These are phyloP conservation scores for Eutrigla gurnardus DNA, from an alignment of 2,797 vertebrate genomes.

Conservation along the genomic window DNA sequence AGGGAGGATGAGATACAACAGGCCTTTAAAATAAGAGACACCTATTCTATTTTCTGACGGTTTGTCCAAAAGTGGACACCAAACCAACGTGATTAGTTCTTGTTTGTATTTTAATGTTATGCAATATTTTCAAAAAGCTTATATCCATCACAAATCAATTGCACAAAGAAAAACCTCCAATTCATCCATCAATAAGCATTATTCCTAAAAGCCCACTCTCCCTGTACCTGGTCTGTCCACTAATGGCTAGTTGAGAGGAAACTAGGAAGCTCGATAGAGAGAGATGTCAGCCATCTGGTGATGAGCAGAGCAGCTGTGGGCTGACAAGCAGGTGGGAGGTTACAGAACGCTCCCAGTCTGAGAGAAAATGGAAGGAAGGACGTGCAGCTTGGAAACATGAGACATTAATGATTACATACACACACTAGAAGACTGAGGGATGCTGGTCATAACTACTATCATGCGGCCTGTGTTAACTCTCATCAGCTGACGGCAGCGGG, in stretches of 20 bases:
- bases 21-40: background rate
- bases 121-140: too few species aligned
- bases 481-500: slow-evolving; percentile 62
- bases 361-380: slow-evolving; percentile 18
- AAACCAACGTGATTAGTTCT: too few species aligned
- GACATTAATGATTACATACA: slow-evolving; percentile 14
- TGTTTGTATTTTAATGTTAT: too few species aligned
- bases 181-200: background rate
- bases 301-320: slow-evolving; percentile 16
- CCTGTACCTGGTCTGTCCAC: too few species aligned
- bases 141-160: too few species aligned
- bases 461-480: slow-evolving; percentile 58
- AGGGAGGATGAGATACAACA: too few species aligned
- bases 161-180: background rate
- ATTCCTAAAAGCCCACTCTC: background rate
- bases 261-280: slow-evolving; percentile 23
- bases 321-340: slow-evolving; percentile 30
- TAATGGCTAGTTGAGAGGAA: slow-evolving; percentile 25
- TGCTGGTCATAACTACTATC: slow-evolving; percentile 46
- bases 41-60: too few species aligned
- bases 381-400: slow-evolving; percentile 27
- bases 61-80: too few species aligned
- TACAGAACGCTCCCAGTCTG: slow-evolving; percentile 14
- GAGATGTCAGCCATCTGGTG: slow-evolving; percentile 15
- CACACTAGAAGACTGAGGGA: slow-evolving; percentile 2